phyloP scores from a whole-genome alignment of 2,113 vertebrate genomes.

The Halichoerus grypus region DNA sequence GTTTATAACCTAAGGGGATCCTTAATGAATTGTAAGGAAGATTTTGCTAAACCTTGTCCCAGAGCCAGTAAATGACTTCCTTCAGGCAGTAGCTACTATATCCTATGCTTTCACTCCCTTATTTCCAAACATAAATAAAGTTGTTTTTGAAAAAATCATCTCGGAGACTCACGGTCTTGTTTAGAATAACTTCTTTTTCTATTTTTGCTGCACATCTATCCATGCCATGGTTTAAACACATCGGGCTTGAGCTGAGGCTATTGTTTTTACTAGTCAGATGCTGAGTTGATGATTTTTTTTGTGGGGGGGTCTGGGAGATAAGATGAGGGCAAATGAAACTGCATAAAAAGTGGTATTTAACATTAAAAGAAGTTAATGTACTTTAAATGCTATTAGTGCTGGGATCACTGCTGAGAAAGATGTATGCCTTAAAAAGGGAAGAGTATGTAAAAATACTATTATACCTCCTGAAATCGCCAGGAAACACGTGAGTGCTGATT shows the following conservation, averaged over 20 bases:
- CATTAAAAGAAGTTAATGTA: constrained; percentile 54
- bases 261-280: constrained; percentile 30
- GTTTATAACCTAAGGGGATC: background rate
- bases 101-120: background rate
- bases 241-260: background rate
- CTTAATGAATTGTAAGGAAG: background rate
- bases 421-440: background rate
- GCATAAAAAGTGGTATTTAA: constrained; percentile 27
- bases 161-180: background rate
- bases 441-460: background rate
- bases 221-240: background rate
- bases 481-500: background rate
- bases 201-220: background rate
- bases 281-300: constrained; percentile 15
- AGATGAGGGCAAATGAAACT: background rate
- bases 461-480: constrained; percentile 12
- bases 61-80: background rate
- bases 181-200: background rate
- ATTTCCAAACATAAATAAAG: constrained; percentile 45
- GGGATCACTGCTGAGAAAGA: background rate
- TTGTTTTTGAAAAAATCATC: constrained; percentile 26
- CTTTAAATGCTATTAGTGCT: constrained; percentile 26
- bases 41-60: constrained; percentile 50
- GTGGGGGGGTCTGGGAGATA: constrained; percentile 24
- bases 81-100: background rate